phyloP scores from a whole-genome alignment of 2,113 vertebrate species.

The Urocynchramus pylzowi region DNA sequence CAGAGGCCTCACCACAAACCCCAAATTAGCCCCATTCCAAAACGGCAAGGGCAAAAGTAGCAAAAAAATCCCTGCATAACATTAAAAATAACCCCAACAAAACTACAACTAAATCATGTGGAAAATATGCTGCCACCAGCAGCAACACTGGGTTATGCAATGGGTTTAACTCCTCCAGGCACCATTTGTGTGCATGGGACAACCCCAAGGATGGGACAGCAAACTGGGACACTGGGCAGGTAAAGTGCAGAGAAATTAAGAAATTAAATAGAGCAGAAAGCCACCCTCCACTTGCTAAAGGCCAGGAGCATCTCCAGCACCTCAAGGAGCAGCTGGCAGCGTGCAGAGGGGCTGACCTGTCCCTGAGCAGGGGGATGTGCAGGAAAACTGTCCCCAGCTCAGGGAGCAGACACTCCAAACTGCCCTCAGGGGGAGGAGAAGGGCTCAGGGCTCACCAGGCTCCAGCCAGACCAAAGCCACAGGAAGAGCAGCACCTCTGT shows the following conservation, averaged over 20 bases:
- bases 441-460: neutral
- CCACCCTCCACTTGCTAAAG: neutral
- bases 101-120: neutral
- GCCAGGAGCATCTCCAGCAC: neutral
- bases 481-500: neutral
- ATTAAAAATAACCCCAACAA: neutral
- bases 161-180: neutral
- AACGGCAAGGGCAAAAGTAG: neutral
- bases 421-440: neutral
- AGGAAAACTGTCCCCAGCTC: neutral
- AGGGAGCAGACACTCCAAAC: neutral
- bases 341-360: neutral
- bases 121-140: neutral
- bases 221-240: neutral
- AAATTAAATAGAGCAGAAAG: neutral
- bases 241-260: neutral
- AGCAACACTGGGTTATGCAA: neutral
- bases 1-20: neutral
- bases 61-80: neutral
- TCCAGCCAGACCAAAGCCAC: neutral
- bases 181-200: fast-evolving
- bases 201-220: fast-evolving
- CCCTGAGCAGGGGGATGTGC: neutral
- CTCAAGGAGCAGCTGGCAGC: neutral
- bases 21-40: neutral